phyloP scores from a whole-genome alignment of 2,797 vertebrate species.

The Meriones psammophilus region DNA sequence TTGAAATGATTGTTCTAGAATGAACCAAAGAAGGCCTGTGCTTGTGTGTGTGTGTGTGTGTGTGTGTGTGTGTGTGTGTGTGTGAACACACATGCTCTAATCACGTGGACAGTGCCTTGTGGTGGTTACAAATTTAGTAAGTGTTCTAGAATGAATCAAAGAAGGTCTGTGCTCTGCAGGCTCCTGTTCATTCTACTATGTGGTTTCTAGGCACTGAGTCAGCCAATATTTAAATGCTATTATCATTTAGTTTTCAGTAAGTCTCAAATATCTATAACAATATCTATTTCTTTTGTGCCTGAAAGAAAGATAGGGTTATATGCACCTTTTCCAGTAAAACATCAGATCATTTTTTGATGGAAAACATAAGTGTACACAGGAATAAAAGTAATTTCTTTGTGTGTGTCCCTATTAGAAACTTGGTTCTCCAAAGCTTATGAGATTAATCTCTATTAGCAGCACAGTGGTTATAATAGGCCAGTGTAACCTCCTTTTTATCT shows the following conservation, averaged over 20 bases:
- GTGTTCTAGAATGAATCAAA: not conserved
- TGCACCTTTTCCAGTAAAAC: not conserved
- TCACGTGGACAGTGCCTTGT: too few species aligned
- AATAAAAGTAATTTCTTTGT: not conserved
- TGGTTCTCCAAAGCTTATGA: not conserved
- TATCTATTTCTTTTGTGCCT: not conserved
- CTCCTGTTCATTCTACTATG: not conserved
- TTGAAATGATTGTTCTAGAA: too few species aligned
- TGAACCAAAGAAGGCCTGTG: too few species aligned
- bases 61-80: not conserved
- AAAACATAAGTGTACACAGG: not conserved
- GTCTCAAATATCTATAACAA: not conserved
- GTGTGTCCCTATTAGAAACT: not conserved
- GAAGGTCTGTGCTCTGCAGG: too few species aligned
- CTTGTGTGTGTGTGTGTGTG: not conserved
- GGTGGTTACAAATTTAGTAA: not conserved
- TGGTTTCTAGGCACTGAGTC: not conserved
- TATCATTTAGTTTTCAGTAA: not conserved
- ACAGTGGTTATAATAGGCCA: not conserved
- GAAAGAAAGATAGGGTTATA: not conserved
- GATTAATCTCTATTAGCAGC: not conserved
- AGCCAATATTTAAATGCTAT: not conserved
- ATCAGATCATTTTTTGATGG: not conserved
- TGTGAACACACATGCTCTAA: not conserved
- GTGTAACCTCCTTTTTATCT: constrained; percentile 5